Evolutionary conservation across 2,888 invertebrate species (phyloP).

Genomic region (Cloeon dipterum): DNA sequence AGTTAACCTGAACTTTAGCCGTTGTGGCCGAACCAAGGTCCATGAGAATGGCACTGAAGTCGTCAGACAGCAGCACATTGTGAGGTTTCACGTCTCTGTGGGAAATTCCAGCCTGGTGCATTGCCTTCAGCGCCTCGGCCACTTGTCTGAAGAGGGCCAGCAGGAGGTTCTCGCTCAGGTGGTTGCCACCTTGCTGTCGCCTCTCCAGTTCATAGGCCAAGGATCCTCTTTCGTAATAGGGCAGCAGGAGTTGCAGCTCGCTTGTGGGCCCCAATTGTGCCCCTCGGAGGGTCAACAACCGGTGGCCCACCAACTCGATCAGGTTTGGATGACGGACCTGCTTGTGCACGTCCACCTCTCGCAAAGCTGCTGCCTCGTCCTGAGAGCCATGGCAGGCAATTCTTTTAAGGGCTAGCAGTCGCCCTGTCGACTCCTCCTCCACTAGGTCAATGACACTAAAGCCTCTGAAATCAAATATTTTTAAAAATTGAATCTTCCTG

Average conservation of each 20-base stretch:
- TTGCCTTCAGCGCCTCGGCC: conserved; percentile 37
- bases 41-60: conserved; percentile 50
- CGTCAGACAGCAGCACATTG: conserved; percentile 53
- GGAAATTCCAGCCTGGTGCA: conserved; percentile 48
- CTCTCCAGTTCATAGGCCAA: conserved; percentile 41
- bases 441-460: conserved; percentile 60
- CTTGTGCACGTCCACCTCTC: conserved; percentile 50
- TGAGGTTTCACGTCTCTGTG: conserved; percentile 72
- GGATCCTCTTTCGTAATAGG: conserved; percentile 57
- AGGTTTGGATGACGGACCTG: conserved; percentile 47
- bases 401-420: conserved; percentile 51
- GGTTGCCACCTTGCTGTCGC: conserved; percentile 29
- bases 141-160: conserved; percentile 45
- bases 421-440: conserved; percentile 37
- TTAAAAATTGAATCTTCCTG: too few species aligned
- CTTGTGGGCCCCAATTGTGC: conserved; percentile 30
- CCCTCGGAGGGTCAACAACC: conserved; percentile 30
- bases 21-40: conserved; percentile 41
- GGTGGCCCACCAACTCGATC: conserved; percentile 35
- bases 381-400: conserved; percentile 57
- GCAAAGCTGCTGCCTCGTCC: conserved; percentile 44
- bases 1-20: conserved; percentile 25
- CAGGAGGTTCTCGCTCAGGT: conserved; percentile 37
- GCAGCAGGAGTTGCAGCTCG: conserved; percentile 47
- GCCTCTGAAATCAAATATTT: conserved; percentile 49